Evolutionary conservation across 1,140 invertebrate genomes (phyloP).

Genomic region (Chrysoperla carnea): DNA sequence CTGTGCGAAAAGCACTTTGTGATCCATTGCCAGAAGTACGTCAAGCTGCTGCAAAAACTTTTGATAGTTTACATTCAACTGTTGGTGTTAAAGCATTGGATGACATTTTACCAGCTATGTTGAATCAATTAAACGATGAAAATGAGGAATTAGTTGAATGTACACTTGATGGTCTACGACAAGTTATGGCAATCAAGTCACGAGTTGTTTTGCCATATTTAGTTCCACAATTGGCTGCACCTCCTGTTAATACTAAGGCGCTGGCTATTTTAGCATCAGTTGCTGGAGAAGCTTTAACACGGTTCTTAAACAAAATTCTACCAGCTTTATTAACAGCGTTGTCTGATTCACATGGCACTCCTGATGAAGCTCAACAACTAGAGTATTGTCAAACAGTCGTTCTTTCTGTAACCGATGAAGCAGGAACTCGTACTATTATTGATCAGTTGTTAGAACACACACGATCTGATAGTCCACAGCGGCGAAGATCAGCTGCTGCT

Average conservation of each 20-base stretch:
- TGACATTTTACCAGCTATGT: conserved; percentile 85
- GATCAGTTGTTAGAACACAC: conserved; percentile 76
- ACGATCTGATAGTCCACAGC: conserved; percentile 35
- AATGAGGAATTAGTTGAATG: conserved; percentile 58
- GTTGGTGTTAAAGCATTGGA: conserved; percentile 91
- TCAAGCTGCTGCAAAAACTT: conserved; percentile 87
- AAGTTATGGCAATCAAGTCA: conserved; percentile 95
- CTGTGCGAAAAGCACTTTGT: conserved; percentile 80
- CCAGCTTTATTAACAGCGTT: conserved; percentile 74
- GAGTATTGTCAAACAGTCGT: conserved; percentile 88
- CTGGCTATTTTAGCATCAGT: conserved; percentile 82
- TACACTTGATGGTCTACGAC: conserved; percentile 82
- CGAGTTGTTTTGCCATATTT: conserved; percentile 88
- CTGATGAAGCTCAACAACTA: conserved; percentile 56
- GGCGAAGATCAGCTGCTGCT: conserved; percentile 62
- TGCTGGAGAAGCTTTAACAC: conserved; percentile 81
- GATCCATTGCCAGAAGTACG: conserved; percentile 87
- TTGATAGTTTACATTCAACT: conserved; percentile 87
- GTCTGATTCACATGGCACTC: conserved; percentile 45
- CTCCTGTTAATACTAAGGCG: conserved; percentile 82
- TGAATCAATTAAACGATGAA: conserved; percentile 67
- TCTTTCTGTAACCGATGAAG: conserved; percentile 73
- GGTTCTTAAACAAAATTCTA: conserved; percentile 78
- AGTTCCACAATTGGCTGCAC: conserved; percentile 80
- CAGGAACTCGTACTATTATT: conserved; percentile 73